Evolutionary conservation across 2,797 vertebrate genomes (phyloP).

Genomic region (Poecilia velifera): DNA sequence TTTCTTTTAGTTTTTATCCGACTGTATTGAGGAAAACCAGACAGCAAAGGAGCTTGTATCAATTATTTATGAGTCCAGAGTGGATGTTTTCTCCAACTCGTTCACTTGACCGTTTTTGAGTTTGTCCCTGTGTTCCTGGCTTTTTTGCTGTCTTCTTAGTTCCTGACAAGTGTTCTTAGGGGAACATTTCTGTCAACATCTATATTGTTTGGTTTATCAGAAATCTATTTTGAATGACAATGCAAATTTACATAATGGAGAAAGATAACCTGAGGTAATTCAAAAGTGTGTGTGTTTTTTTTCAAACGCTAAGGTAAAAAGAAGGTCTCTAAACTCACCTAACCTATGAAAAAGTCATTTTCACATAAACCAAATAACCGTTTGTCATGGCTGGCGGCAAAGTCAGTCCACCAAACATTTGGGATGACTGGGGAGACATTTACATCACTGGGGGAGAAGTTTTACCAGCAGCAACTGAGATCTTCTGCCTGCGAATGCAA

Average conservation of each 20-base stretch:
- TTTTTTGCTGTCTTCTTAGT: slow-evolving; percentile 21
- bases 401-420: background rate
- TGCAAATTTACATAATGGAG: background rate
- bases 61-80: slow-evolving; percentile 72
- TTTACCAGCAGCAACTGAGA: background rate
- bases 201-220: background rate
- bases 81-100: slow-evolving; percentile 44
- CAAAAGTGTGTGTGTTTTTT: background rate
- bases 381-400: background rate
- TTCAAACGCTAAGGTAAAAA: background rate
- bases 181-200: slow-evolving; percentile 25
- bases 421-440: background rate
- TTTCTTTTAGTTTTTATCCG: slow-evolving; percentile 65
- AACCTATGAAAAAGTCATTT: background rate
- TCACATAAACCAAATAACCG: background rate
- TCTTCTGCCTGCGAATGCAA: too few species aligned
- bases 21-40: slow-evolving; percentile 50
- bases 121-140: background rate
- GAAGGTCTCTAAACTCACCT: background rate
- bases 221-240: background rate
- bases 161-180: slow-evolving; percentile 48
- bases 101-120: slow-evolving; percentile 26
- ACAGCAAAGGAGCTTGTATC: slow-evolving; percentile 57
- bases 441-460: background rate
- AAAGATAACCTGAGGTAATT: background rate